phyloP scores from a whole-genome alignment of 2,888 invertebrate species.

The Cremastobaeus sp. region DNA sequence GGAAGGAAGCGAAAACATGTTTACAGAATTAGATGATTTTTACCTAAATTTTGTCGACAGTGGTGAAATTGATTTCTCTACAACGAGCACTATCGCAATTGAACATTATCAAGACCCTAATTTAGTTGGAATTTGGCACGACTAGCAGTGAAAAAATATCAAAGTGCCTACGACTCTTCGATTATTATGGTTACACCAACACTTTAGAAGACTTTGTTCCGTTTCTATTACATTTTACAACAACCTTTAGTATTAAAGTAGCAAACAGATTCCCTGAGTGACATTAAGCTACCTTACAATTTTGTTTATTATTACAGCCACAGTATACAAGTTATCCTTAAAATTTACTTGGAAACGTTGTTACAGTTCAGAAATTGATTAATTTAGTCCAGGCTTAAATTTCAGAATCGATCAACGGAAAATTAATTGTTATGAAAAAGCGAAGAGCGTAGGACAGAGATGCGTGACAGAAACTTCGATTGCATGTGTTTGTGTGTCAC shows the following conservation, averaged over 20 bases:
- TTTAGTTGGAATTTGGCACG: slow-evolving; percentile 49
- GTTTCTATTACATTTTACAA: slow-evolving; percentile 3
- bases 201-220: slow-evolving; percentile 1
- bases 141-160: slow-evolving; percentile 51
- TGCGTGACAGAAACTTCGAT: slow-evolving; percentile 20
- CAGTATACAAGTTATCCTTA: too few species aligned
- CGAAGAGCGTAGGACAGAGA: slow-evolving; percentile 49
- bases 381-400: slow-evolving; percentile 30
- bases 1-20: slow-evolving; percentile 1
- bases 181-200: slow-evolving; percentile 14
- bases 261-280: slow-evolving; percentile 53
- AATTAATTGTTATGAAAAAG: slow-evolving; percentile 14
- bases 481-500: background rate
- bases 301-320: slow-evolving; percentile 39
- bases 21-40: background rate
- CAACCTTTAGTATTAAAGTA: slow-evolving; percentile 33
- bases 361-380: slow-evolving; percentile 13
- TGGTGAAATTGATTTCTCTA: too few species aligned
- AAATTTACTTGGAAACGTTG: slow-evolving; percentile 4
- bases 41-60: background rate
- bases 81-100: slow-evolving; percentile 1
- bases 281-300: slow-evolving; percentile 34
- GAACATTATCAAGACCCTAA: slow-evolving; percentile 16
- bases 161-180: slow-evolving; percentile 50
- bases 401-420: slow-evolving; percentile 35